A percentile compares a stretch with the other conserved stretches of the same genome.
phyloP scores from a whole-genome alignment of 2,888 invertebrate genomes.

The Lymantria dispar region DNA sequence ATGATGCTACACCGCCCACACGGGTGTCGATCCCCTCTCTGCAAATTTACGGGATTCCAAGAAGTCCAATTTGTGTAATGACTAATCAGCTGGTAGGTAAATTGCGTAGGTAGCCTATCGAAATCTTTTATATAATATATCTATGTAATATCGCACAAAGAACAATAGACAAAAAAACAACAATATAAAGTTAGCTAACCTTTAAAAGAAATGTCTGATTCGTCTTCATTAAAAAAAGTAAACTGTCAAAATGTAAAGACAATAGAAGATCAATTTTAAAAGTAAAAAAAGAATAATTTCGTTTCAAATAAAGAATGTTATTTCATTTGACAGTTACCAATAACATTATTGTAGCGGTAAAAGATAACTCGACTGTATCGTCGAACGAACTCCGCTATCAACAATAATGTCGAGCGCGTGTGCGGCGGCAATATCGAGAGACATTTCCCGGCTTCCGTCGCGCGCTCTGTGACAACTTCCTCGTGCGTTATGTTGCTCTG shows the following conservation, averaged over 20 bases:
- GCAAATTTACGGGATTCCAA: conserved; percentile 58
- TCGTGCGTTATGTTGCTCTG: conserved; percentile 57
- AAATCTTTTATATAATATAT: neutral
- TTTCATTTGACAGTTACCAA: conserved; percentile 2
- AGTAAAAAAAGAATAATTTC: neutral
- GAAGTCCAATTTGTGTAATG: conserved; percentile 45
- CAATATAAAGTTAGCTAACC: too few species aligned
- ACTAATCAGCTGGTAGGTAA: conserved; percentile 12
- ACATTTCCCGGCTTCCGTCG: conserved; percentile 39
- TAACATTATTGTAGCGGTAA: conserved; percentile 10
- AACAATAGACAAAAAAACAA: too few species aligned
- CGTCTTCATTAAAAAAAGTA: neutral
- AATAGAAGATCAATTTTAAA: neutral
- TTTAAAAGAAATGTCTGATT: too few species aligned
- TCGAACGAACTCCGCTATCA: conserved; percentile 25
- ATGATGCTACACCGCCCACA: conserved; percentile 64
- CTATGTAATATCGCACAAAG: too few species aligned
- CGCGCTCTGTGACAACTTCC: conserved; percentile 44
- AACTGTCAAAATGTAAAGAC: neutral
- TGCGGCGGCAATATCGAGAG: conserved; percentile 36
- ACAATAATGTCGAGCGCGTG: conserved; percentile 21
- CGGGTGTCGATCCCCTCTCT: conserved; percentile 58
- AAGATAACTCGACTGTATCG: conserved; percentile 23
- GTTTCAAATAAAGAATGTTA: conserved; percentile 9
- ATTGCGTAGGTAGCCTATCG: neutral